phyloP scores from a whole-genome alignment of 2,888 invertebrate genomes.

The Cephus rjabovi region DNA sequence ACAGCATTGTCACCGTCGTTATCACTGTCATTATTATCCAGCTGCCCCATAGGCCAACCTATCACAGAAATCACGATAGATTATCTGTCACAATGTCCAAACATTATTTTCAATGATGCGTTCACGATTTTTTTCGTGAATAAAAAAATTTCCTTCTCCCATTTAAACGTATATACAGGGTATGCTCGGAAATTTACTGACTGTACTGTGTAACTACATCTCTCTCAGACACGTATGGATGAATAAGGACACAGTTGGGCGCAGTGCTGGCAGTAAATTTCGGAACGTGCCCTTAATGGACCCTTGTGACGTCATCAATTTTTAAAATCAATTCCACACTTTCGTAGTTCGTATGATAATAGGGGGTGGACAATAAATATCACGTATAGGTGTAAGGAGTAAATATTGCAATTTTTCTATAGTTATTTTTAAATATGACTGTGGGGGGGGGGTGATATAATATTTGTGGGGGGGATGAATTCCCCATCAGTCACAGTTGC shows the following conservation, averaged over 20 bases:
- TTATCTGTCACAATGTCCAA: not conserved
- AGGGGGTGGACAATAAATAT: not conserved
- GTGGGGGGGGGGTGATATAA: no score
- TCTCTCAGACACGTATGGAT: no score
- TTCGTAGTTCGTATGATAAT: not conserved
- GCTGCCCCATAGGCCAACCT: not conserved
- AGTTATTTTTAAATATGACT: not conserved
- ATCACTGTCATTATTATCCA: not conserved
- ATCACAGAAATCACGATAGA: no score
- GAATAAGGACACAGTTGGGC: no score
- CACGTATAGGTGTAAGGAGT: not conserved
- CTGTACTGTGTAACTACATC: no score
- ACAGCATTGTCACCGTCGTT: not conserved
- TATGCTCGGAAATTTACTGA: no score
- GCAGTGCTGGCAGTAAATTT: no score
- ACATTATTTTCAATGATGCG: not conserved
- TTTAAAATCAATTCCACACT: not conserved
- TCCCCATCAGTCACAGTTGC: not conserved
- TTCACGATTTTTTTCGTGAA: not conserved
- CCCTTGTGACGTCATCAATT: not conserved
- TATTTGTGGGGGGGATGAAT: not conserved
- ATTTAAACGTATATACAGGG: no score
- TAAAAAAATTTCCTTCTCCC: not conserved
- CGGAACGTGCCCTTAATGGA: not conserved
- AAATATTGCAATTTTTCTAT: no score